Base-by-base conservation (phyloP, 2,888 invertebrate genomes). In the Mactromeris polynyma region DNA sequence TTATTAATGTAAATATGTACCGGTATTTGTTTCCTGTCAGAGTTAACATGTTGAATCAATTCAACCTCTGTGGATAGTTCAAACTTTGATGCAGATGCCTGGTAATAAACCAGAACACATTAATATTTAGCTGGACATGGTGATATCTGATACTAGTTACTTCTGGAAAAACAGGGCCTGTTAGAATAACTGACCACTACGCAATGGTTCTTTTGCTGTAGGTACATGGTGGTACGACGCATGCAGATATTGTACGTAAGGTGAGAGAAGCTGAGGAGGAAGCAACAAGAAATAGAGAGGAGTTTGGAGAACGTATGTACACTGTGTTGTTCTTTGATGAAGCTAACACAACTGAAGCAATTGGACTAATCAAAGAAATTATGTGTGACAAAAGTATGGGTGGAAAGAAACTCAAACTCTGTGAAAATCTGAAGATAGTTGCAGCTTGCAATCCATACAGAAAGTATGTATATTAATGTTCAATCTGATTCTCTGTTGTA, bases 381-480 rank as follows among this genome's bases (percentile, higher is more conserved):
- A 95, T 96, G 95, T 96, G 96, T 92, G 96, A 96, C 90, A 93
- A 93, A n/a, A 93, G 94, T 9, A 92, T 96, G 78, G 90, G 93
- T 46, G 96, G 96, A 46, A 77, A 94, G 78, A 94, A 91, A 17
- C 89, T 96, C 21, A 86, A 87, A 42, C 90, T 92, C 2, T 89
- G 83, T 77, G 82, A 92, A 54, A 94, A 94, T 38, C 93, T 96
- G n/a, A 95, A 95, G 85, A 94, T 96, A 73, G 94, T 96, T 19
- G 96, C 96, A 78, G 96, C 96, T 26, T 96, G 96, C 91, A 96
- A 96, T 89, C 96, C 96, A 3, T 96, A 96, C 92, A 94, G 96
- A 92, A 96, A 95, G 95, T 96, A 94, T 87, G 91, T 83, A 36
- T 54, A 26, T 54, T 19, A 0, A 2, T 14, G 14, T 19, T 51